These are phyloP conservation scores for Brachypodius melanocephalos DNA, from an alignment of 2,113 vertebrate genomes.

Conservation along the genomic window DNA sequence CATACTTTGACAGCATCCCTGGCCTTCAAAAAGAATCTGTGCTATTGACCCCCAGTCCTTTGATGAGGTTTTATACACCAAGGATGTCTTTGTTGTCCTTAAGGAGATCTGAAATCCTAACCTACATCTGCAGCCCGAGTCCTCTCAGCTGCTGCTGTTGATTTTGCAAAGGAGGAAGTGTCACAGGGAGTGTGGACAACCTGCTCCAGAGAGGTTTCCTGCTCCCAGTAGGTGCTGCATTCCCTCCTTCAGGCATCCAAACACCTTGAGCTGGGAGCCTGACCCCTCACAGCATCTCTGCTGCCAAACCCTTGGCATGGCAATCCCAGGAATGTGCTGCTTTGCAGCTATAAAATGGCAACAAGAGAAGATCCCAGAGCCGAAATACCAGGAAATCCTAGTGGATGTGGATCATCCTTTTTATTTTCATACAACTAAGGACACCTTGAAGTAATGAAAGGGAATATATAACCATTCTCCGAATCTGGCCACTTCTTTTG, in stretches of 20 bases:
- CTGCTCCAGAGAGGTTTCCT: rapidly evolving
- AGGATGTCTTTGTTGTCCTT: background rate
- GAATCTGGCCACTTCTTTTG: background rate
- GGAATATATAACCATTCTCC: slow-evolving; percentile 12
- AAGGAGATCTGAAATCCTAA: background rate
- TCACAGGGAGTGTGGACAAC: background rate
- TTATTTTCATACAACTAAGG: background rate
- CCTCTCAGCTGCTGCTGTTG: background rate
- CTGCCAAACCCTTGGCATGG: background rate
- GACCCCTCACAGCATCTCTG: background rate
- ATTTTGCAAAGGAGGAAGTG: background rate
- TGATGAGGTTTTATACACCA: background rate
- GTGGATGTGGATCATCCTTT: background rate
- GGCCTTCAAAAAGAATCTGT: background rate
- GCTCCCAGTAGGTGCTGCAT: background rate
- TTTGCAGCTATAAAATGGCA: background rate
- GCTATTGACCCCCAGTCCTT: background rate
- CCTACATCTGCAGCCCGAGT: rapidly evolving
- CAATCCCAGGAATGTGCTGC: background rate
- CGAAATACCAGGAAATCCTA: background rate
- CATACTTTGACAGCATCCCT: rapidly evolving
- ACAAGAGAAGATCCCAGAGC: background rate
- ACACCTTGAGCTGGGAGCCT: background rate
- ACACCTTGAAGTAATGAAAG: slow-evolving; percentile 40
- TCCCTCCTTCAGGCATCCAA: background rate